Evolutionary conservation across 1,140 invertebrate genomes (phyloP), one percentile per base, ranked within the genome.

Genomic region (Chymomyza costata): DNA sequence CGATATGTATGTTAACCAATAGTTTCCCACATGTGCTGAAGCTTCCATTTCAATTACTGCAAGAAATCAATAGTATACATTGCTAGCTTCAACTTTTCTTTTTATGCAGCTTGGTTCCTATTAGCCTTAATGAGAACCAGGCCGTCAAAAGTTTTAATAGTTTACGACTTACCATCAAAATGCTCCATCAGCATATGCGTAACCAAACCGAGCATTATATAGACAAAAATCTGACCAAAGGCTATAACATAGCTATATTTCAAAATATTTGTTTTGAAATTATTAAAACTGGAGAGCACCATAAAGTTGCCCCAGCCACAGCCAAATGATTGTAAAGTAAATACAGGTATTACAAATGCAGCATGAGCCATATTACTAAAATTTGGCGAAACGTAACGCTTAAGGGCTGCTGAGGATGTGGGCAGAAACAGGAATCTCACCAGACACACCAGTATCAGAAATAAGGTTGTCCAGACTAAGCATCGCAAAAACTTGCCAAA

Each of bases 271-370:
- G 96, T 96, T 65, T 92, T 89, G 73, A 96, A 96, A 47, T 89
- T 89, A 84, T 97, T 97, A 70, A 95, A 96, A 83, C 94, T 96
- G 8, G 95, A 94, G 87, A 96, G 94, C 28, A 94, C 93, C 3
- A 97, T 89, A 66, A 97, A 91, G 15, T 94, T 94, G 44, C 96
- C 96, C 89, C 96, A 97, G 2, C 95, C 95, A 7, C 94, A 93
- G 0, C 95, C 96, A 1, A 97, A 90, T 0, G 94, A 57, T 3
- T 74, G 65, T 1, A 84, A 39, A 0, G 67, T 64, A 38, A 73
- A 52, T 0, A 82, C 3, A 1, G 53, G 39, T 11, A 66, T 61
- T 0, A 39, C 17, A 2, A 25, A 1, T 2, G 37, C 3, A 5
- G 69, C 69, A 3, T 46, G 7, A 1, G 31, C 0, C 15, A 76